phyloP scores from a whole-genome alignment of 1,140 invertebrate genomes.

The Cyrtorhinus lividipennis region DNA sequence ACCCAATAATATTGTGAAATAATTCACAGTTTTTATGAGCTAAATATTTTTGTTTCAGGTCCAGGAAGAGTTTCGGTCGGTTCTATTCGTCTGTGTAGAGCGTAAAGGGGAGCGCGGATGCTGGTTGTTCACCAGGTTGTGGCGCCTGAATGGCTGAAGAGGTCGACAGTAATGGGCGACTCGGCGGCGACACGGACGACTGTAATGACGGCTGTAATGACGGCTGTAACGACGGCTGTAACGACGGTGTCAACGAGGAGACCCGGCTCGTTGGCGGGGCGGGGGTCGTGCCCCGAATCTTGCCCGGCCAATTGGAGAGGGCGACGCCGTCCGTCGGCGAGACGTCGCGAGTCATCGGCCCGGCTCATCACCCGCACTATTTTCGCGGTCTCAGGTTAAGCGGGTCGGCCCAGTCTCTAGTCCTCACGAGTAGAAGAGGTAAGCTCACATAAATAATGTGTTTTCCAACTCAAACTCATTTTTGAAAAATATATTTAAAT shows the following conservation, averaged over 20 bases:
- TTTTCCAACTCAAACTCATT: no score
- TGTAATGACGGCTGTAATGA: no score
- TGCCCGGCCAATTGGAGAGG: neutral
- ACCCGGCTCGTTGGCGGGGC: neutral
- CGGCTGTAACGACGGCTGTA: no score
- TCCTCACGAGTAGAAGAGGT: constrained; percentile 7
- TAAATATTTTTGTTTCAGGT: neutral
- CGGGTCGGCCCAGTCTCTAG: constrained; percentile 13
- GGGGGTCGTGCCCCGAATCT: neutral
- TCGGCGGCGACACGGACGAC: neutral
- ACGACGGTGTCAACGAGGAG: neutral
- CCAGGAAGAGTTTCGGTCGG: neutral
- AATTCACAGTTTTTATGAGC: no score
- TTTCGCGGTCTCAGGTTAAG: constrained; percentile 10
- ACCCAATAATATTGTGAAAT: no score
- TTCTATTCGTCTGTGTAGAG: neutral
- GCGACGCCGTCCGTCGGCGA: neutral
- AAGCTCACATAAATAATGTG: no score
- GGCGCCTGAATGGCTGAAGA: neutral
- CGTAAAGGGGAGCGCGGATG: neutral
- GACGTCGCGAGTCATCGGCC: neutral
- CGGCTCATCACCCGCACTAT: neutral
- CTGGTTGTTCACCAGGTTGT: neutral
- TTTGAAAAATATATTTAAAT: no score
- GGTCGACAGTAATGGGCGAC: neutral